Evolutionary conservation across 2,113 vertebrate species (phyloP).

Genomic region (Eonycteris spelaea): DNA sequence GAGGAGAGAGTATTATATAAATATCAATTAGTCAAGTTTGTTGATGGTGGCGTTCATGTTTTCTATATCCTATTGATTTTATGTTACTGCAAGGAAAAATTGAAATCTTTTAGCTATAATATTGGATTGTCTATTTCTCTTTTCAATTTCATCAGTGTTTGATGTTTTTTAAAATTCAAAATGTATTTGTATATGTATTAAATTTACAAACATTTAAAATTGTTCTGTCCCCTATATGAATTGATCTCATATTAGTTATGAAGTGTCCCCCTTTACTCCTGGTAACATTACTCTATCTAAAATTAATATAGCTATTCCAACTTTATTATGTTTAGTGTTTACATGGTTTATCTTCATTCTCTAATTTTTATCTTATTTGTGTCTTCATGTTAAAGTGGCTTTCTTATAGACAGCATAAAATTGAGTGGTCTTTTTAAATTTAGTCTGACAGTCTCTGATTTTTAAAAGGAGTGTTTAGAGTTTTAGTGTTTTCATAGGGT

Average conservation of each 20-base stretch:
- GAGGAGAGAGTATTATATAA: neutral
- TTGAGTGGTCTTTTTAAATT: neutral
- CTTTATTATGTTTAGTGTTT: neutral
- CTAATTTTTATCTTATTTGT: neutral
- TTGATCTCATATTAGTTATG: neutral
- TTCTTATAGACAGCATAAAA: neutral
- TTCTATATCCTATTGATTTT: neutral
- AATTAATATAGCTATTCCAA: neutral
- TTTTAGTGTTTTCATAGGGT: neutral
- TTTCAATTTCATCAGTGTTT: neutral
- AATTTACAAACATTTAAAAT: neutral
- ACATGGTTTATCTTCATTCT: neutral
- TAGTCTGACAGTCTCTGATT: neutral
- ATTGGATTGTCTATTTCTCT: neutral
- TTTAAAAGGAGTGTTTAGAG: neutral
- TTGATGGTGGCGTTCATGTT: neutral
- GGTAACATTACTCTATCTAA: neutral
- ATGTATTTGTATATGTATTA: neutral
- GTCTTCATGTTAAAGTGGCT: neutral
- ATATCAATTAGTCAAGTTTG: neutral
- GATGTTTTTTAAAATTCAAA: neutral
- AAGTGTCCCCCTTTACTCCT: neutral
- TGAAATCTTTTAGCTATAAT: neutral
- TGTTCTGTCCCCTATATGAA: neutral
- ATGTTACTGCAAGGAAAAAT: neutral